Base-by-base conservation (phyloP, 92 coral and sea anemone species). In the Zoanthus sociatus region DNA sequence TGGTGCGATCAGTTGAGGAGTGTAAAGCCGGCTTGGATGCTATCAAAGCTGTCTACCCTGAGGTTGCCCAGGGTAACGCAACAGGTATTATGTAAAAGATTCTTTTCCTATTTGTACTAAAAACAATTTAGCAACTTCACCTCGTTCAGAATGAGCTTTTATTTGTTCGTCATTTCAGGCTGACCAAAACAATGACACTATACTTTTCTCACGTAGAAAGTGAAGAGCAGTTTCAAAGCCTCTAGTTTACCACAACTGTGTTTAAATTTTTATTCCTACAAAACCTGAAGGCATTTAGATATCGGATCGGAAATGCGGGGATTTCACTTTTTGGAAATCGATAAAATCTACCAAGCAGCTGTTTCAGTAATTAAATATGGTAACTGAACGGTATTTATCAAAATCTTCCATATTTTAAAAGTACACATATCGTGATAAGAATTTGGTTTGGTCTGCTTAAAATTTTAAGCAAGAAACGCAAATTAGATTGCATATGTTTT, bases 1-100 rank as follows among this genome's bases (percentile, higher is more conserved):
- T 97, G 99, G 97, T 97, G 9, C 90, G 99, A 15, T 97, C 99
- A 1, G 89, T 87, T 14, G 94, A 90, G 37, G 95, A 90, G 76
- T 96, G 99, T 47, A 87, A 89, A 44, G 94, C 98, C 3, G 98
- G 98, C 20, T 73, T 95, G 60, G 74, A 95, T 50, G 84, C 95
- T 10, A 90, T 96, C 61, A 93, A 95, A 87, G 90, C 68, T 11
- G 12, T 9, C 7, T 94, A 64, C 20, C 15, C 76, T 5, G 85
- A 71, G 13, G 85, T 81, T 12, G 85, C 85, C 8, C 47, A 45
- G 12, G 56, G 75, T 6, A 81, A 81, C 60, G 85, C 74, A n/a
- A 63, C 85, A 26, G 85, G 85, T 69, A 69, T 11, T 69, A 5
- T 7, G 9, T 69, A 33, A 17, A 14, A 20, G 1, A 4, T 63